Conservation (phyloP, 2,797 vertebrate genomes). For the Agapornis canus region DNA sequence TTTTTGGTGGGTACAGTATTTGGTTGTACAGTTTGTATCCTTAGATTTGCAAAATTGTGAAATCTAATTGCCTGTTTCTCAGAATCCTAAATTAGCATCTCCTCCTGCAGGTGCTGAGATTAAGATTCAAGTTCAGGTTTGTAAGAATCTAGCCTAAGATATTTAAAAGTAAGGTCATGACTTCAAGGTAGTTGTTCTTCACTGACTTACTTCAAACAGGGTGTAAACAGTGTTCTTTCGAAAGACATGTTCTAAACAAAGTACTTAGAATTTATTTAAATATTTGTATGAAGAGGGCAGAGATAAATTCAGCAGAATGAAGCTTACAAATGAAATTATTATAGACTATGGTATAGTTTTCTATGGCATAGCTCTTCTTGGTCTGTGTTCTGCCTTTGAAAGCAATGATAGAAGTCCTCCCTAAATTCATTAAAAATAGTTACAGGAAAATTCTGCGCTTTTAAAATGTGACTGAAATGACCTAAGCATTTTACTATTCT, state of each 20-base stretch:
- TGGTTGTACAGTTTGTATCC: neutral
- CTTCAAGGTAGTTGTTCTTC: neutral
- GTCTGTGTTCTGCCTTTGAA: neutral
- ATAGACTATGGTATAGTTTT: neutral
- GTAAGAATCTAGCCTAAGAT: neutral
- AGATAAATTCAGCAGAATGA: neutral
- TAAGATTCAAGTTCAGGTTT: neutral
- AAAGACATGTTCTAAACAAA: neutral
- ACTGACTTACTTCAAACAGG: neutral
- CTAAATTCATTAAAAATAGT: neutral
- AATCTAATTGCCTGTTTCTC: neutral
- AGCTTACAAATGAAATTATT: neutral
- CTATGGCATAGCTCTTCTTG: neutral
- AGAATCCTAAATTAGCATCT: neutral
- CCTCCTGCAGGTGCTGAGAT: neutral
- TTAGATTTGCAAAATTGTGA: neutral
- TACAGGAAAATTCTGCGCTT: neutral
- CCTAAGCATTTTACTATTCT: neutral
- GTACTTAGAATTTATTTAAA: neutral
- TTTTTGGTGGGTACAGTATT: neutral
- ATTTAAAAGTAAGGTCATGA: neutral
- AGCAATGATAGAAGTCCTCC: neutral
- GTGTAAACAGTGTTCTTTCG: neutral
- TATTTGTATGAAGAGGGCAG: neutral
- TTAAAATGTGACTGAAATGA: neutral